These are phyloP conservation scores for Craterocephalus amniculus DNA, from an alignment of 2,797 vertebrate genomes.

Conservation along the genomic window DNA sequence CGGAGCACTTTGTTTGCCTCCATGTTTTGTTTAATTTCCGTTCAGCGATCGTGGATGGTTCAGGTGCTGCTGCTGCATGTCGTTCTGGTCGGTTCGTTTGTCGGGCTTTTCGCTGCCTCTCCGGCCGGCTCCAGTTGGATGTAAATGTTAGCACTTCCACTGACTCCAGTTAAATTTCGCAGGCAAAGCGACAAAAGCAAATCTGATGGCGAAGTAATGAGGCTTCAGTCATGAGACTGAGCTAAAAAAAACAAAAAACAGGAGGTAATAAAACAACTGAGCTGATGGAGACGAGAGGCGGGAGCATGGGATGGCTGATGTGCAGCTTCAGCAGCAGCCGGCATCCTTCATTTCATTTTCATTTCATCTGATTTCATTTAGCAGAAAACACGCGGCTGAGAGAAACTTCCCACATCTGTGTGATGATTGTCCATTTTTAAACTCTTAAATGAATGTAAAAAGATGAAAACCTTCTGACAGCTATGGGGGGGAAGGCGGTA, in stretches of 20 bases:
- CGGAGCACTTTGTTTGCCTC: slow-evolving; percentile 9
- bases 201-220: not conserved
- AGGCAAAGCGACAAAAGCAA: not conserved
- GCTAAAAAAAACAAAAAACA: not conserved
- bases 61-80: not conserved
- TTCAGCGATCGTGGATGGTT: not conserved
- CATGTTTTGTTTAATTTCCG: not conserved
- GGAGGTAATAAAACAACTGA: not conserved
- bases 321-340: slow-evolving; percentile 35
- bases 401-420: not conserved
- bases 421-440: slow-evolving; percentile 7
- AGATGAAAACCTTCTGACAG: slow-evolving; percentile 17
- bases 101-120: not conserved
- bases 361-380: not conserved
- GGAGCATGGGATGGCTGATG: not conserved
- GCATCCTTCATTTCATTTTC: too few species aligned
- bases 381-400: not conserved
- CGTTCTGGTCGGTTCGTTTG: not conserved
- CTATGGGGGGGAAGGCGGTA: slow-evolving; percentile 15
- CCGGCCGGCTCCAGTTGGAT: not conserved
- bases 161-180: not conserved
- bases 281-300: not conserved
- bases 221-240: not conserved
- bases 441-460: slow-evolving; percentile 58
- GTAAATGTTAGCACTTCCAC: not conserved